phyloP scores from a whole-genome alignment of 2,888 invertebrate genomes.

The Eristalinus aeneus region DNA sequence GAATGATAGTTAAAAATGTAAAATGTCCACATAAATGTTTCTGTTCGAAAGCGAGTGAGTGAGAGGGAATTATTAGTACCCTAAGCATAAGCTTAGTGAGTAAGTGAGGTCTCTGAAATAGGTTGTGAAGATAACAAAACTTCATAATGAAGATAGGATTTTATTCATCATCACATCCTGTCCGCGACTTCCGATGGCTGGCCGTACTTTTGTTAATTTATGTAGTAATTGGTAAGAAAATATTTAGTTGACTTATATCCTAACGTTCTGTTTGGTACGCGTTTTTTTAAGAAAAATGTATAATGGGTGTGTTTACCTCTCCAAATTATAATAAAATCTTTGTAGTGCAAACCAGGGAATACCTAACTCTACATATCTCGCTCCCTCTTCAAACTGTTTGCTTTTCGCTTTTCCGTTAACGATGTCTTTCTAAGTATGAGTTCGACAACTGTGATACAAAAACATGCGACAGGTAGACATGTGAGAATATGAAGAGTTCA shows the following conservation, averaged over 20 bases:
- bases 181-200: constrained; percentile 74
- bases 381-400: constrained; percentile 34
- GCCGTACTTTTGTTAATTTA: constrained; percentile 76
- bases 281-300: constrained; percentile 1
- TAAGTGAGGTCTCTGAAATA: constrained; percentile 49
- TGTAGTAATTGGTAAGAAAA: constrained; percentile 77
- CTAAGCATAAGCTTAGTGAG: constrained; percentile 27
- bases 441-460: constrained; percentile 9
- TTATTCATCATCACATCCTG: constrained; percentile 52
- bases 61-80: constrained; percentile 44
- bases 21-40: constrained; percentile 66
- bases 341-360: constrained; percentile 9
- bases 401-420: constrained; percentile 9
- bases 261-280: neutral
- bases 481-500: constrained; percentile 20
- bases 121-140: constrained; percentile 15
- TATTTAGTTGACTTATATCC: neutral
- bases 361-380: constrained; percentile 17
- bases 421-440: constrained; percentile 26
- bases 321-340: constrained; percentile 20
- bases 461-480: constrained; percentile 59
- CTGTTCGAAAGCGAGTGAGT: constrained; percentile 48
- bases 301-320: constrained; percentile 58
- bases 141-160: constrained; percentile 61
- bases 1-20: constrained; percentile 40